These are phyloP conservation scores for Oxystoma pomonae DNA, from an alignment of 2,888 invertebrate genomes.

Conservation along the genomic window DNA sequence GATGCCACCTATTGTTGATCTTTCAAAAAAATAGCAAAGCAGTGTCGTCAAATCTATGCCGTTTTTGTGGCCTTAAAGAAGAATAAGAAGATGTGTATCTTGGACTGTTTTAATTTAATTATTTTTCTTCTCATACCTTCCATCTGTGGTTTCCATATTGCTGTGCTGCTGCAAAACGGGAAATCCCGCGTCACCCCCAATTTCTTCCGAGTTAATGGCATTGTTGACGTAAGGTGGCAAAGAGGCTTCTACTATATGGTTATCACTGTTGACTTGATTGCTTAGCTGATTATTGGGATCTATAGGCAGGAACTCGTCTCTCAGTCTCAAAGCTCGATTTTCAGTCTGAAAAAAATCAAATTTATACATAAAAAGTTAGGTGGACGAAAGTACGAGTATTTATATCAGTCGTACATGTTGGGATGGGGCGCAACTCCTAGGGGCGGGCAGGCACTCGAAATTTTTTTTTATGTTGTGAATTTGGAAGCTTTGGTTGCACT, in stretches of 20 bases:
- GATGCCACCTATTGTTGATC: too few relatives aligned
- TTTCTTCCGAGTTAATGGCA: slow-evolving; percentile 17
- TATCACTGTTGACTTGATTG: background rate
- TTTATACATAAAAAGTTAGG: too few relatives aligned
- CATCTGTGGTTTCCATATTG: slow-evolving; percentile 51
- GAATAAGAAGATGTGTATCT: too few relatives aligned
- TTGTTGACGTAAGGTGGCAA: slow-evolving; percentile 1
- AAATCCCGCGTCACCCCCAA: slow-evolving; percentile 15
- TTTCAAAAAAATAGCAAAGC: too few relatives aligned
- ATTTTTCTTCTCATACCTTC: slow-evolving; percentile 35
- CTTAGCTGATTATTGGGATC: slow-evolving; percentile 2
- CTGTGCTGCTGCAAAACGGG: slow-evolving; percentile 47
- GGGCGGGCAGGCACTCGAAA: too few relatives aligned
- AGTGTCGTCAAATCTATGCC: too few relatives aligned
- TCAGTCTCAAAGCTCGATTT: slow-evolving; percentile 77
- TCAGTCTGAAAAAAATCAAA: slow-evolving; percentile 69
- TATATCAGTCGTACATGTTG: too few relatives aligned
- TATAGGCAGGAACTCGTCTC: slow-evolving; percentile 44
- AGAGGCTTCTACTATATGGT: background rate
- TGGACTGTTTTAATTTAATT: background rate
- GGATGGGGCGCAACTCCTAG: too few relatives aligned
- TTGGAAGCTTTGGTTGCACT: too few relatives aligned
- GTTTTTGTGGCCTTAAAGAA: too few relatives aligned
- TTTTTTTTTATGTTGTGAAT: too few relatives aligned
- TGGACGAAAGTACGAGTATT: too few relatives aligned